Base-by-base conservation (phyloP, 1,140 invertebrate genomes). In the Elymnias hypermnestra region DNA sequence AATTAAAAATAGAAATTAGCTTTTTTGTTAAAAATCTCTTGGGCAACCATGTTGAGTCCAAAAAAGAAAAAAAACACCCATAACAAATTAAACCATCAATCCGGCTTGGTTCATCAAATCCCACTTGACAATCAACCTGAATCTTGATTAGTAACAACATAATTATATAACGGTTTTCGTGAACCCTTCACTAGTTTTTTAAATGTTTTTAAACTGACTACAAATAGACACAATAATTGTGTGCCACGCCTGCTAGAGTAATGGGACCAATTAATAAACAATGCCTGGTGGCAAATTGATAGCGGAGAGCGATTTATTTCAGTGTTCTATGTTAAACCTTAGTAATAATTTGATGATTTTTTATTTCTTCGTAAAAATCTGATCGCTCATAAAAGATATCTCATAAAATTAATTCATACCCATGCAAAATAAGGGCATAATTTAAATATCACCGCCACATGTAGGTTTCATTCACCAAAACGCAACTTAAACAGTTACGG, bases 171-270 rank as follows among this genome's bases (percentile, higher is more conserved):
- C 43, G 23, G 39, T 22, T 31, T 14, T 36, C 12, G 26, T 29
- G 26, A 25, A 36, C 38, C 22, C 28, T 29, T 41, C 38, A 36
- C 37, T 35, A 18, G 21, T 33, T 52, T 29, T 29, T 29, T 12
- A 5, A 29, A 29, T 10, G 26, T 29, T 12, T 29, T 29, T 29
- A 29, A 29, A 29, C 9, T 1, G 9, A 29, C 3, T 29, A 29
- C 26, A 29, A 36, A 41, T 42, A 42, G 43, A 57, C 49, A 47
- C 29, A 44, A 48, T 59, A 55, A 59, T 59, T 51, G 47, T 37
- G 19, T 28, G 26, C 31, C 50, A 46, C 50, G 55, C 46, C 44
- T 41, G 18, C 19, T 8, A 13, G 31, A 23, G 38, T 53, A 49
- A 47, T 46, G 41, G 46, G 18, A 44, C 35, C 37, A 49, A 55